phyloP scores from a whole-genome alignment of 53 echinoderm and acorn worm species.

The Echinometra lucunter region DNA sequence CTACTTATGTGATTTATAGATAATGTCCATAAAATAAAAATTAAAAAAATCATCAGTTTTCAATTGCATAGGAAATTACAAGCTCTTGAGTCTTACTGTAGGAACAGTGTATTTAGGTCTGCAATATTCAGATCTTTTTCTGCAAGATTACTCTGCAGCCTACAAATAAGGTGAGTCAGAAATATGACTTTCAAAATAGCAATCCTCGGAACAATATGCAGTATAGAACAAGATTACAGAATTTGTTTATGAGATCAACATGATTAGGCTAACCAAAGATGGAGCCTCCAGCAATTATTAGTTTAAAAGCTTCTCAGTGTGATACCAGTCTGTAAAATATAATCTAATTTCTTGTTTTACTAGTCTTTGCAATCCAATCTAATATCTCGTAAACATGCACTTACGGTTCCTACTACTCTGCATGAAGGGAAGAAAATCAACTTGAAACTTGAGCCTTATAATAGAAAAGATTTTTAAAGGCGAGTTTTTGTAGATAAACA shows the following conservation, averaged over 20 bases:
- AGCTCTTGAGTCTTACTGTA: not conserved
- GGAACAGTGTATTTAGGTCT: not conserved
- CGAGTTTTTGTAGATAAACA: not conserved
- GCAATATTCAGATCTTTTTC: not conserved
- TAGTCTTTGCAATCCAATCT: not conserved
- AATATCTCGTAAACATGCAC: not conserved
- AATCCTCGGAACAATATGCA: not conserved
- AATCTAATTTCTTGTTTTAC: not conserved
- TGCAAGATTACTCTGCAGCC: not conserved
- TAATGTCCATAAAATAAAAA: not conserved
- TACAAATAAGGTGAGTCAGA: not conserved
- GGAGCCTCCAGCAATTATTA: constrained; percentile 43
- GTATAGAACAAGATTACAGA: not conserved
- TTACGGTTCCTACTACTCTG: not conserved
- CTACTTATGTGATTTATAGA: not conserved
- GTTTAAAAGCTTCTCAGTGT: constrained; percentile 45
- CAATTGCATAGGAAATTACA: not conserved
- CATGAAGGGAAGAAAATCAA: not conserved
- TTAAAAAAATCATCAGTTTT: not conserved
- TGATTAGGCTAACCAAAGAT: not conserved
- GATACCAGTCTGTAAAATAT: not conserved
- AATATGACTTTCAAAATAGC: not conserved
- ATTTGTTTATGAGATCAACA: constrained; percentile 1
- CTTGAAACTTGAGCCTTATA: not conserved
- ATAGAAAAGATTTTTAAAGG: not conserved